Evolutionary conservation across 2,113 vertebrate species (phyloP), one percentile per base, ranked within the genome.

Genomic region (Pomatostomus ruficeps): DNA sequence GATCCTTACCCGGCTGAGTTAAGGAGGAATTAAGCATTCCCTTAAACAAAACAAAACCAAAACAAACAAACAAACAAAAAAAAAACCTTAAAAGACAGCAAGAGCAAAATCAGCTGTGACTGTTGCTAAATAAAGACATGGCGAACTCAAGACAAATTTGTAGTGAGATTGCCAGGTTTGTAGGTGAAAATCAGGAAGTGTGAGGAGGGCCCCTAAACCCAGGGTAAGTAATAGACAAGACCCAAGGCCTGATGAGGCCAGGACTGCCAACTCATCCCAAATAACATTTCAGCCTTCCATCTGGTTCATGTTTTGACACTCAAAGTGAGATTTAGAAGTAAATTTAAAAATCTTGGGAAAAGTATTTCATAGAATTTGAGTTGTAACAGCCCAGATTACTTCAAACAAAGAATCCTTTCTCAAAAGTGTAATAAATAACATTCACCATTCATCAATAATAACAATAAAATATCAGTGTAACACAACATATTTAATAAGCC

Each of bases 271-370:
- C 21, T 51, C 29, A 49, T 21, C 19, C 46, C 22, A 80, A 49
- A 15, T 6, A 48, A 62, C 12, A 46, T n/a, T 70, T 52, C 73
- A 71, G 16, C 24, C 24, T 81, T 62, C 35, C 10, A 2, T 33
- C 19, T 11, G 31, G 13, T 6, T 62, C 7, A 0, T 5, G 1
- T 81, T 84, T 74, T 67, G 36, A 87, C 13, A 29, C 0, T 2
- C 12, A 6, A 80, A 77, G 19, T 31, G 58, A 80, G 7, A 87
- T 63, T 63, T 66, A 40, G 29, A 77, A 52, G 33, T 70, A 74
- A 57, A 42, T 73, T 43, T 2, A 11, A 71, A 81, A 70, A 88
- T 9, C 1, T n/a, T 62, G 35, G 33, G 38, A 55, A 80, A 67
- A 68, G 2, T 40, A 59, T 31, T 77, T 75, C 7, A 71, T 1